Percentiles rank a stretch among this genome's conserved stretches.
These are phyloP conservation scores for Stichodactyla helianthus DNA, from an alignment of 64 coral and sea anemone species.

Conservation along the genomic window DNA sequence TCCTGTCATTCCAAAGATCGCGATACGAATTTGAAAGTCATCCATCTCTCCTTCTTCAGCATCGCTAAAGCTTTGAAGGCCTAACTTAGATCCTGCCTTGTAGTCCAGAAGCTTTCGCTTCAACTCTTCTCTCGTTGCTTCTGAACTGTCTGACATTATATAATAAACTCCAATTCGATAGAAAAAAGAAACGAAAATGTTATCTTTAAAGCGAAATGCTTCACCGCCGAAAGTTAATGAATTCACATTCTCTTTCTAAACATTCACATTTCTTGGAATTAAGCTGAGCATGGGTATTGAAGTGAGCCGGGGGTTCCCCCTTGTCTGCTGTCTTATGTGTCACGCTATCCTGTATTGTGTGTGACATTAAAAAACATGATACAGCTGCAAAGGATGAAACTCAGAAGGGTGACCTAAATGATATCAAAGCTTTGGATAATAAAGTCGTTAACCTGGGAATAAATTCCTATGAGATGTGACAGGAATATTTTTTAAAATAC, in stretches of 20 bases:
- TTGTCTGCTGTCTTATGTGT: background rate
- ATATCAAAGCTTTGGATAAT: background rate
- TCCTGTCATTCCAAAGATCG: conserved; percentile 61
- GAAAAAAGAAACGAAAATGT: conserved; percentile 38
- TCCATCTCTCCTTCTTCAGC: conserved; percentile 61
- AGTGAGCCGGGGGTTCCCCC: background rate
- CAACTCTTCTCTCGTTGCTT: background rate
- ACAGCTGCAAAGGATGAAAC: background rate
- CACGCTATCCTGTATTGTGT: background rate
- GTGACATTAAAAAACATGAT: too few relatives aligned
- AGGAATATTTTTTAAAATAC: too few relatives aligned
- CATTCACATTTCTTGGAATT: background rate
- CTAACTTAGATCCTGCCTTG: conserved; percentile 50
- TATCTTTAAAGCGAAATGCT: conserved; percentile 3
- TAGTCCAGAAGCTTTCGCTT: conserved; percentile 27
- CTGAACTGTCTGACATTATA: background rate
- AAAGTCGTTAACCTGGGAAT: background rate
- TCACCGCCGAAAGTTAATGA: background rate
- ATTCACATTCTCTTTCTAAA: background rate
- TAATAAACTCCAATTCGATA: background rate
- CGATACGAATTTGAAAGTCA: conserved; percentile 44
- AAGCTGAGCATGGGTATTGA: too few relatives aligned
- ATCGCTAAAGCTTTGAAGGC: conserved; percentile 33
- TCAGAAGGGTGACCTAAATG: background rate
- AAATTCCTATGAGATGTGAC: too few relatives aligned